phyloP scores from a whole-genome alignment of 2,797 vertebrate species.

The Sylvia borin region DNA sequence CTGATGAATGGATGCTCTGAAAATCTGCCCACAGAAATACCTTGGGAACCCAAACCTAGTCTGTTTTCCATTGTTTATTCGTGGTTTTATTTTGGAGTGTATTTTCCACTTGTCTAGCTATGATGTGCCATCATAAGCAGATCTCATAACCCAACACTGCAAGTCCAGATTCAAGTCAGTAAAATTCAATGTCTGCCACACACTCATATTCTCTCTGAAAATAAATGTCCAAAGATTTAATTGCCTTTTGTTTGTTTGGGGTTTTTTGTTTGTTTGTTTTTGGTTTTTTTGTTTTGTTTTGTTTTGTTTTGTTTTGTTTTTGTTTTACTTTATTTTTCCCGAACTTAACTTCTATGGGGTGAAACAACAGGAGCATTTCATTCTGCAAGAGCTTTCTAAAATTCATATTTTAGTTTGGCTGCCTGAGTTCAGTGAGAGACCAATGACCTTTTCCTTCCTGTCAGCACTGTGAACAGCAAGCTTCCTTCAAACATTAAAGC shows the following conservation, averaged over 20 bases:
- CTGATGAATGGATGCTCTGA: not conserved
- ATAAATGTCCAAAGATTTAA: not conserved
- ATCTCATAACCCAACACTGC: not conserved
- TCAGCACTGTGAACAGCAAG: not conserved
- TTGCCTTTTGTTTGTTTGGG: too few relatives aligned
- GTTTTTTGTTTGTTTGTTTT: too few relatives aligned
- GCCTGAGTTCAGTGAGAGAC: not conserved
- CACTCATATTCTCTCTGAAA: not conserved
- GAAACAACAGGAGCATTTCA: not conserved
- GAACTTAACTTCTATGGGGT: not conserved
- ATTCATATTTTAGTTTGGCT: not conserved
- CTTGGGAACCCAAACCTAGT: not conserved
- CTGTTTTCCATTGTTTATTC: not conserved
- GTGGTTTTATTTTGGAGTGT: not conserved
- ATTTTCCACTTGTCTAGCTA: not conserved
- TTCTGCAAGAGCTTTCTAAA: not conserved
- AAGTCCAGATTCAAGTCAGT: not conserved
- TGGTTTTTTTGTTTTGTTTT: too few relatives aligned
- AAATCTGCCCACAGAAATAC: not conserved
- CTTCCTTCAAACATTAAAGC: not conserved
- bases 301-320: too few relatives aligned
- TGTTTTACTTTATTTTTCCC: not conserved
- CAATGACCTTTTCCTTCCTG: not conserved
- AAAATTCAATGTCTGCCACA: not conserved
- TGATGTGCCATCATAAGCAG: not conserved